These are phyloP conservation scores for Brachionichthys hirsutus DNA, from an alignment of 2,113 vertebrate species.

Conservation along the genomic window DNA sequence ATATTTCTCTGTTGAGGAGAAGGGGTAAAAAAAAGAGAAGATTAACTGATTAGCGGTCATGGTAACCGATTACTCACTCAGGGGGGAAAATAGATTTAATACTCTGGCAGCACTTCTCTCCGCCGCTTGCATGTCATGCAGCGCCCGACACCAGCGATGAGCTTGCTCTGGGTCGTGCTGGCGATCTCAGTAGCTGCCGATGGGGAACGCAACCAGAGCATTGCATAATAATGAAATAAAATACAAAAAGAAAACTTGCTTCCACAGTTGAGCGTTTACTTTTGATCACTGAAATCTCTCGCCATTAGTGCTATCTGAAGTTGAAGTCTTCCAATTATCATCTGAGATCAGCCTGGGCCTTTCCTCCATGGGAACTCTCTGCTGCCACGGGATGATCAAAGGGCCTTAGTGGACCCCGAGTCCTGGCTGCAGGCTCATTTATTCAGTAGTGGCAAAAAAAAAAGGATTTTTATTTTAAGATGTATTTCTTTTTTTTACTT, in stretches of 20 bases:
- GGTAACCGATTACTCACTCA: conserved; percentile 74
- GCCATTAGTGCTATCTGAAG: conserved; percentile 73
- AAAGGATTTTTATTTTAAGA: conserved; percentile 69
- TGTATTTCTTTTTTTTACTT: conserved; percentile 63
- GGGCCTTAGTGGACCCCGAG: conserved; percentile 69
- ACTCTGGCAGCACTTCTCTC: conserved; percentile 29
- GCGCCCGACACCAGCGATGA: conserved; percentile 53
- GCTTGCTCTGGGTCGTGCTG: conserved; percentile 38
- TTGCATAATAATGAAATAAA: conserved; percentile 64
- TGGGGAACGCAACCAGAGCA: conserved; percentile 58
- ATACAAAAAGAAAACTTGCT: conserved; percentile 61
- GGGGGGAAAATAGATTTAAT: conserved; percentile 65
- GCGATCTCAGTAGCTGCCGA: conserved; percentile 47
- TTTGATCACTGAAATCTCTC: conserved; percentile 73
- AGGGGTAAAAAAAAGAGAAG: conserved; percentile 63
- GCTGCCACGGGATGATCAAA: conserved; percentile 71
- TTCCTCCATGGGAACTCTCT: conserved; percentile 65
- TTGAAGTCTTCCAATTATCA: conserved; percentile 76
- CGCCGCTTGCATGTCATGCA: conserved; percentile 18
- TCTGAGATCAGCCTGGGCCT: conserved; percentile 71
- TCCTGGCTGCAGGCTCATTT: conserved; percentile 72
- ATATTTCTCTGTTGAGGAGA: conserved; percentile 72
- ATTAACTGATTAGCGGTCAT: conserved; percentile 80
- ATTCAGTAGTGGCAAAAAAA: conserved; percentile 61
- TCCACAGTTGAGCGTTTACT: conserved; percentile 60